phyloP scores from a whole-genome alignment of 1,140 invertebrate species.

The Solenopsis invicta region DNA sequence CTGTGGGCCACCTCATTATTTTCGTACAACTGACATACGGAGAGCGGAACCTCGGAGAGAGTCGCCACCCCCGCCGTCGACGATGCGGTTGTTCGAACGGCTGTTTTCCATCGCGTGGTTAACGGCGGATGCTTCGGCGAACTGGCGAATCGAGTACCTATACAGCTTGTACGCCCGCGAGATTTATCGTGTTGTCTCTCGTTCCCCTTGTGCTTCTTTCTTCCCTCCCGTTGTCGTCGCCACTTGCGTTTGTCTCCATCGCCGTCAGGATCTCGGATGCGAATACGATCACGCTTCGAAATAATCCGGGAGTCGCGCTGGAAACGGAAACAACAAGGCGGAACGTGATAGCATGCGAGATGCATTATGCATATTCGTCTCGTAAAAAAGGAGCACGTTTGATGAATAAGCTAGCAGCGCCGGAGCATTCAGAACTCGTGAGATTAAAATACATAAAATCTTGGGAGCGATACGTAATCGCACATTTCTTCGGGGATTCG shows the following conservation, averaged over 20 bases:
- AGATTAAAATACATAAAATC: conserved; percentile 26
- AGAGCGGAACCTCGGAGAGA: not conserved
- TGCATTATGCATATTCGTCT: conserved; percentile 47
- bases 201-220: not conserved
- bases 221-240: not conserved
- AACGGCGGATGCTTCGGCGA: conserved; percentile 72
- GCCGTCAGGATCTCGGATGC: conserved; percentile 17
- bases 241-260: not conserved
- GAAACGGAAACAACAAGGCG: conserved; percentile 15
- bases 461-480: not conserved
- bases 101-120: conserved; percentile 77
- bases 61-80: conserved; percentile 32
- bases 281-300: conserved; percentile 17
- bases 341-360: conserved; percentile 27
- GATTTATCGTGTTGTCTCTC: conserved; percentile 66
- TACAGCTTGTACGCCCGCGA: conserved; percentile 33
- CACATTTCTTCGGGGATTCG: too few relatives aligned
- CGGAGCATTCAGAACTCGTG: not conserved
- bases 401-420: conserved; percentile 24
- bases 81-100: conserved; percentile 55
- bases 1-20: conserved; percentile 64
- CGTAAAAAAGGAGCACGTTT: conserved; percentile 28
- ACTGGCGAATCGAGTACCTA: conserved; percentile 57
- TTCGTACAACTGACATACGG: conserved; percentile 30
- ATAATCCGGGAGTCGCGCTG: not conserved